Percentiles rank a stretch among this genome's conserved stretches.
phyloP scores from a whole-genome alignment of 2,113 vertebrate genomes.

The Hoplias malabaricus region DNA sequence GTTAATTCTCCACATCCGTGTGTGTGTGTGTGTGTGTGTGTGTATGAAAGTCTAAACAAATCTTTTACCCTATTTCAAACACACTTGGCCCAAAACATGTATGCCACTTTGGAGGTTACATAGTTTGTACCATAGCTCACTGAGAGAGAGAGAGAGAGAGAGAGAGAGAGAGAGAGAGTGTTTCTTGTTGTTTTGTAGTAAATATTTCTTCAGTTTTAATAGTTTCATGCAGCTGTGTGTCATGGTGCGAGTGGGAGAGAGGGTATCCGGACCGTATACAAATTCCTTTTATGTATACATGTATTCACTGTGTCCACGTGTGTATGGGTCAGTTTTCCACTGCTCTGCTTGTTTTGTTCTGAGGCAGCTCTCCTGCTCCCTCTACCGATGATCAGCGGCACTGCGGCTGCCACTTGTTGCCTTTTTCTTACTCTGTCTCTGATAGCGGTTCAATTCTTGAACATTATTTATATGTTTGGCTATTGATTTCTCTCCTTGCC shows the following conservation, averaged over 20 bases:
- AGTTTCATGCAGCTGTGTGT: neutral
- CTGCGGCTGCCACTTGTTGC: constrained; percentile 71
- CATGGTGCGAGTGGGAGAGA: neutral
- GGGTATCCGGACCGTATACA: neutral
- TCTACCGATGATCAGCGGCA: constrained; percentile 61
- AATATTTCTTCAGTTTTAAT: neutral
- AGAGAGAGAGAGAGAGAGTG: neutral
- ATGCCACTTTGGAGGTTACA: constrained; percentile 33
- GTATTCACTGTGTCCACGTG: neutral
- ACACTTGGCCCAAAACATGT: constrained; percentile 27
- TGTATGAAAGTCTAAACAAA: constrained; percentile 11
- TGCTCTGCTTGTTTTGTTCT: constrained; percentile 6
- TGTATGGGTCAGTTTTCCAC: neutral
- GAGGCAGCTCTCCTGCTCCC: constrained; percentile 64
- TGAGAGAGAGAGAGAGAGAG: constrained; percentile 7
- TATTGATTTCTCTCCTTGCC: constrained; percentile 66
- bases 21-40: constrained; percentile 6
- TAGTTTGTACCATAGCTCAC: constrained; percentile 18
- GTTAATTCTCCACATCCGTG: constrained; percentile 48
- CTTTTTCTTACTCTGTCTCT: constrained; percentile 34
- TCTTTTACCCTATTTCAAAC: constrained; percentile 26
- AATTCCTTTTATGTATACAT: constrained; percentile 42
- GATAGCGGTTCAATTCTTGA: constrained; percentile 51
- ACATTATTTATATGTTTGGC: constrained; percentile 70
- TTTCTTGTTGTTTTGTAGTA: neutral